Evolutionary conservation across 2,888 invertebrate species (phyloP), one percentile per base, ranked within the genome.

Genomic region (Rhamnusium bicolor): DNA sequence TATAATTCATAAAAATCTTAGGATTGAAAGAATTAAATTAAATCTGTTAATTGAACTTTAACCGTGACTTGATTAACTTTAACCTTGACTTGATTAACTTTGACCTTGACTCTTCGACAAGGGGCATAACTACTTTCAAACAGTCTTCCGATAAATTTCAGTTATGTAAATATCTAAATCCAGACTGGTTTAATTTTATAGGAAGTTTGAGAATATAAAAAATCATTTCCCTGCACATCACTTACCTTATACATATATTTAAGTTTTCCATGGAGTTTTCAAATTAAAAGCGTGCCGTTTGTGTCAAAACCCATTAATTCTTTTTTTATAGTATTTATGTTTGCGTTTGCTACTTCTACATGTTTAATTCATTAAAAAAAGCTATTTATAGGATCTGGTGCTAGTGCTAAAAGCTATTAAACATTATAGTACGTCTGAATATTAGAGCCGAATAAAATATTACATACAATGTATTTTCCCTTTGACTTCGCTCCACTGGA

Each of bases 401-500:
- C 74, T 70, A 73, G 76, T 76, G 78, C 78, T 74, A 76, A 72
- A 76, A 74, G 76, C 78, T 71, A 61, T 62, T 47, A 29, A 61
- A 24, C 46, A 12, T 53, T 56, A 21, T 53, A 51, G 32, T 63
- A 63, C 14, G 10, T 56, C n/a, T 47, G n/a, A 19, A 47, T 4
- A 46, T 5, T 29, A 40, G 21, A 53, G 32, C 24, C 29, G 1
- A 63, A 27, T 16, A 14, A 27, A 24, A 12, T 12, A 14, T 10
- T 73, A 85, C 85, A 84, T 83, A 85, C 85, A 85, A 68, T 21
- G 84, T 83, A 58, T 85, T 84, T 78, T 85, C 83, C 54, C 75
- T 70, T 27, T 67, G 74, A 49, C 29, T 63, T 70, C 63, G 79
- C 60, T 81, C 81, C 6, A 69, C 58, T 14, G 79, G 76, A 19